Conservation (phyloP, 2,797 vertebrate species). For the Enteromius trimaculatus region DNA sequence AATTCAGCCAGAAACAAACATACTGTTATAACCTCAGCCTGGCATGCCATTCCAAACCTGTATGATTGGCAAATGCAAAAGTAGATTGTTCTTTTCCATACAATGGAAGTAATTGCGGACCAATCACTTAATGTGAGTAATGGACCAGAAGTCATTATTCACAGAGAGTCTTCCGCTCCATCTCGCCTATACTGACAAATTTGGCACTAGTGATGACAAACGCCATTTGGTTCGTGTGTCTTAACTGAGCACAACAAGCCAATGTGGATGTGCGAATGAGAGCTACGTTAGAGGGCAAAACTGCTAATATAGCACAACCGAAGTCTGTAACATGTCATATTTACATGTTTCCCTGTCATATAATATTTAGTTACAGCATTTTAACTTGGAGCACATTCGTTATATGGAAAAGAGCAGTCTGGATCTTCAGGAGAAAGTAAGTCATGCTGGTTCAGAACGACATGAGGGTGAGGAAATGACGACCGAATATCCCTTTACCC, state of each 20-base stretch:
- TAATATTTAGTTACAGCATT: background rate
- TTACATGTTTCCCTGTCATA: background rate
- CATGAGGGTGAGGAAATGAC: background rate
- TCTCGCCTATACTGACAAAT: conserved; percentile 8
- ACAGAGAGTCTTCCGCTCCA: background rate
- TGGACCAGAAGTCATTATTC: background rate
- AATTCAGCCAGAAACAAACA: background rate
- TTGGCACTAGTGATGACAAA: background rate
- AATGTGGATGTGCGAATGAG: background rate
- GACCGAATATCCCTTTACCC: conserved; percentile 19
- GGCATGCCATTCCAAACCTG: background rate
- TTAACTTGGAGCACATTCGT: background rate
- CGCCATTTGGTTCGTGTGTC: background rate
- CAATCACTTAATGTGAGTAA: background rate
- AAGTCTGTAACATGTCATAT: background rate
- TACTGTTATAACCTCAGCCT: conserved; percentile 32
- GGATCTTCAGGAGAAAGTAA: background rate
- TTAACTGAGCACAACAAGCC: background rate
- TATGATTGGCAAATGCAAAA: background rate
- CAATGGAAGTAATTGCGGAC: background rate
- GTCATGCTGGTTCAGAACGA: background rate
- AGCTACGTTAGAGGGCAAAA: background rate
- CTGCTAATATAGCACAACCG: background rate
- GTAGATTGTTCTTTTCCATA: background rate
- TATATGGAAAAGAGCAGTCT: background rate